These are phyloP conservation scores for Chroicocephalus ridibundus DNA, from an alignment of 2,113 vertebrate species.

Conservation along the genomic window DNA sequence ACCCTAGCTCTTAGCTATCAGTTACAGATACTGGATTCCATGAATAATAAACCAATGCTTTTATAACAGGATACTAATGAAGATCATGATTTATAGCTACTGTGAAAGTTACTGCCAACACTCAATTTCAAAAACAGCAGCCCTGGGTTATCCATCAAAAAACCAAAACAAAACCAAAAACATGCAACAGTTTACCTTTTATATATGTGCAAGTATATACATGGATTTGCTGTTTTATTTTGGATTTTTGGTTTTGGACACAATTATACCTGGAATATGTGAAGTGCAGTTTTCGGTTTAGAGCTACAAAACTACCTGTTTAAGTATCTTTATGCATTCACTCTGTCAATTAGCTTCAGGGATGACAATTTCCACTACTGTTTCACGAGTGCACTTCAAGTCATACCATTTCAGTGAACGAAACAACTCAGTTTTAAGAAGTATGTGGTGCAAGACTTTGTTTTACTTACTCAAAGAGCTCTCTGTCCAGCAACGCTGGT, in stretches of 20 bases:
- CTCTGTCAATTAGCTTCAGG: neutral
- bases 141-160: neutral
- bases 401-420: neutral
- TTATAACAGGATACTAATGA: neutral
- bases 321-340: neutral
- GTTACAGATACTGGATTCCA: neutral
- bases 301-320: neutral
- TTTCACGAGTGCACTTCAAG: neutral
- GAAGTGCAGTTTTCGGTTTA: neutral
- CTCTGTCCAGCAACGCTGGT: conserved; percentile 88
- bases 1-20: neutral
- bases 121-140: neutral
- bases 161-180: neutral
- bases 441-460: rapidly evolving
- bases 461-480: conserved; percentile 94
- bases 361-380: neutral
- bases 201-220: neutral
- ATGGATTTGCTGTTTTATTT: neutral
- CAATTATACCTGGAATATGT: neutral
- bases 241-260: neutral
- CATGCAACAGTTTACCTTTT: neutral
- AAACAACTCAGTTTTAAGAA: neutral
- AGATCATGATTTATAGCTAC: neutral
- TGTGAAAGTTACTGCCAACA: neutral
- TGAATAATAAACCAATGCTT: neutral